phyloP scores from a whole-genome alignment of 2,797 vertebrate species.

The Gymnodraco acuticeps region DNA sequence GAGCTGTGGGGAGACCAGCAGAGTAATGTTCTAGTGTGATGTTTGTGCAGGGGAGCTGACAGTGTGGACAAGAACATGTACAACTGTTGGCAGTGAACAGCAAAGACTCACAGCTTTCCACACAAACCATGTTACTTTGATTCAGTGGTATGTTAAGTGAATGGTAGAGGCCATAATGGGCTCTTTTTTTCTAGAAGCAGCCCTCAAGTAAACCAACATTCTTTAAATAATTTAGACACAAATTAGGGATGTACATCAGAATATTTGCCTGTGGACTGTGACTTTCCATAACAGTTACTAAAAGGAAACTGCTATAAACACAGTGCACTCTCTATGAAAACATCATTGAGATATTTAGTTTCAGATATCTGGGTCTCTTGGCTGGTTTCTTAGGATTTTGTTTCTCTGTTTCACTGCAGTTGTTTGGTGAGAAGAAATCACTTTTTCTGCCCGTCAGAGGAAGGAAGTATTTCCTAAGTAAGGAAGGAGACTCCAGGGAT shows the following conservation, averaged over 20 bases:
- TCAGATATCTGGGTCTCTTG: neutral
- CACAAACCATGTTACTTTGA: slow-evolving; percentile 53
- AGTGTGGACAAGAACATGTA: slow-evolving; percentile 34
- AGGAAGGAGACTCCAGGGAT: slow-evolving; percentile 71
- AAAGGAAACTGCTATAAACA: slow-evolving; percentile 18
- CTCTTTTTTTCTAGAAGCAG: slow-evolving; percentile 54
- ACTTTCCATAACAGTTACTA: slow-evolving; percentile 20
- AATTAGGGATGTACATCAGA: slow-evolving; percentile 8
- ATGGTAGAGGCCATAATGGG: slow-evolving; percentile 37
- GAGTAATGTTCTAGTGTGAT: slow-evolving; percentile 48
- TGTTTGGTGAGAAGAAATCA: slow-evolving; percentile 51
- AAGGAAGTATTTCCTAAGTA: slow-evolving; percentile 73
- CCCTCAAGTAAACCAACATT: slow-evolving; percentile 40
- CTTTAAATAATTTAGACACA: slow-evolving; percentile 53
- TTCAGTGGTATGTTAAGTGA: slow-evolving; percentile 62
- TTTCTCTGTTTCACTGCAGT: slow-evolving; percentile 43
- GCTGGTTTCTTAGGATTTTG: slow-evolving; percentile 16
- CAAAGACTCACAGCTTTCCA: slow-evolving; percentile 39
- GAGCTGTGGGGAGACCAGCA: slow-evolving; percentile 17
- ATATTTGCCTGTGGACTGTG: slow-evolving; percentile 7
- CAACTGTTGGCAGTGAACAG: slow-evolving; percentile 41
- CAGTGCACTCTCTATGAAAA: slow-evolving; percentile 32
- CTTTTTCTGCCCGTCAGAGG: slow-evolving; percentile 60
- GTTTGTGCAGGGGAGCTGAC: slow-evolving; percentile 60
- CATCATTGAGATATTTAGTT: slow-evolving; percentile 9